Percentiles rank a stretch among this genome's conserved stretches.
Conservation (phyloP, 2,113 vertebrate species). For the Phrynosoma blainvillii region DNA sequence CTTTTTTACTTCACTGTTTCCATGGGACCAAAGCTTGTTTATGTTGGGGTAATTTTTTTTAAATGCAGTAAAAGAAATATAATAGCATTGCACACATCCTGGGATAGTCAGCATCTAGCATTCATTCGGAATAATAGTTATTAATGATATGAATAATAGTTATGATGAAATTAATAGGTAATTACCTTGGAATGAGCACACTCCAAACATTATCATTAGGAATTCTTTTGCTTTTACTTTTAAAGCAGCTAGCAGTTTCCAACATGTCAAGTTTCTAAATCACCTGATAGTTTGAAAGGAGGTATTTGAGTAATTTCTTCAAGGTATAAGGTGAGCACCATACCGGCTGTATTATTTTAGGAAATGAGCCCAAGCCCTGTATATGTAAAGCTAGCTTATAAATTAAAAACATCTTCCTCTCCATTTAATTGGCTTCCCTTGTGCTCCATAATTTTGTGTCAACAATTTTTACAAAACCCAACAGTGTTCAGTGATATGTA, state of each 20-base stretch:
- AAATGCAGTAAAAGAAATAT: background rate
- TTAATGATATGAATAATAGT: slow-evolving; percentile 22
- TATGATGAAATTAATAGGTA: slow-evolving; percentile 1
- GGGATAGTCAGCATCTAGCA: background rate
- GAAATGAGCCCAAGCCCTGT: slow-evolving; percentile 21
- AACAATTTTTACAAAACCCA: background rate
- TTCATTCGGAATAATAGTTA: slow-evolving; percentile 16
- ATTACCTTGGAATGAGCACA: slow-evolving; percentile 31
- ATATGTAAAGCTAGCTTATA: slow-evolving; percentile 3
- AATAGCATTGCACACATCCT: background rate
- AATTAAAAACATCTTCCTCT: slow-evolving; percentile 23
- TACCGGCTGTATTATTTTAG: slow-evolving; percentile 20
- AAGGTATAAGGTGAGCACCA: slow-evolving; percentile 27
- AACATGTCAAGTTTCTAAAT: slow-evolving; percentile 29
- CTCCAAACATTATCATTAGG: slow-evolving; percentile 12
- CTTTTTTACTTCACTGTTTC: background rate
- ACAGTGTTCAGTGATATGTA: slow-evolving; percentile 5
- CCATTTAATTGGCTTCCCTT: slow-evolving; percentile 42
- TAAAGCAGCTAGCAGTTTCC: background rate
- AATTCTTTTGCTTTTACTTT: slow-evolving; percentile 38
- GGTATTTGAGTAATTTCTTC: slow-evolving; percentile 39
- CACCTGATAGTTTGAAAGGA: slow-evolving; percentile 24
- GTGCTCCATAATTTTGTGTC: slow-evolving; percentile 32
- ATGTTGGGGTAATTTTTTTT: background rate
- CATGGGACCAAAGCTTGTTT: slow-evolving; percentile 5